Conservation (phyloP, 64 coral and sea anemone genomes). For the Dendrophyllia cribrosa region DNA sequence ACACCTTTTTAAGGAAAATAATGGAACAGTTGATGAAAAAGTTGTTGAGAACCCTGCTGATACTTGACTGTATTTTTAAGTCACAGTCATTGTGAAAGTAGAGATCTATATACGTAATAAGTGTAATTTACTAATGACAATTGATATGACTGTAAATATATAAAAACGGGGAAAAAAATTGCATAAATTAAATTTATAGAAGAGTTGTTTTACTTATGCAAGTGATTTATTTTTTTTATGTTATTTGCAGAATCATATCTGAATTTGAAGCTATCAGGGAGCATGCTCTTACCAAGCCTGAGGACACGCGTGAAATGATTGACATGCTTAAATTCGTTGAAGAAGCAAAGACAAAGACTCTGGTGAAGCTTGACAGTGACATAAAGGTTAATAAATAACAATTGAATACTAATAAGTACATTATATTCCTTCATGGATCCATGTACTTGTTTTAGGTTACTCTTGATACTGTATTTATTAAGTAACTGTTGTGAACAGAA, state of each 20-base stretch:
- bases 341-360: constrained; percentile 82
- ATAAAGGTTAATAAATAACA: constrained; percentile 71
- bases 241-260: constrained; percentile 75
- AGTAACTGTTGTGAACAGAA: no score
- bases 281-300: constrained; percentile 85
- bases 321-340: constrained; percentile 96
- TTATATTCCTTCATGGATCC: background rate
- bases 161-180: no score
- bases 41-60: no score
- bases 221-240: background rate
- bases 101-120: no score
- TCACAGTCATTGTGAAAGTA: no score
- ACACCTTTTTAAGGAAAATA: no score
- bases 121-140: no score
- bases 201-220: background rate
- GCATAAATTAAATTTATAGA: no score
- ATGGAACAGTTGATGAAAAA: no score
- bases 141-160: no score
- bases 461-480: no score
- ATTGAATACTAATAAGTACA: background rate
- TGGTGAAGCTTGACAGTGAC: constrained; percentile 89
- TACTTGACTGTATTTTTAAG: no score
- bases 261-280: constrained; percentile 92
- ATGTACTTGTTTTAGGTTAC: background rate
- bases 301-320: constrained; percentile 99